Conservation (phyloP, 2,113 vertebrate genomes). For the Ptilorrhoa leucosticta region DNA sequence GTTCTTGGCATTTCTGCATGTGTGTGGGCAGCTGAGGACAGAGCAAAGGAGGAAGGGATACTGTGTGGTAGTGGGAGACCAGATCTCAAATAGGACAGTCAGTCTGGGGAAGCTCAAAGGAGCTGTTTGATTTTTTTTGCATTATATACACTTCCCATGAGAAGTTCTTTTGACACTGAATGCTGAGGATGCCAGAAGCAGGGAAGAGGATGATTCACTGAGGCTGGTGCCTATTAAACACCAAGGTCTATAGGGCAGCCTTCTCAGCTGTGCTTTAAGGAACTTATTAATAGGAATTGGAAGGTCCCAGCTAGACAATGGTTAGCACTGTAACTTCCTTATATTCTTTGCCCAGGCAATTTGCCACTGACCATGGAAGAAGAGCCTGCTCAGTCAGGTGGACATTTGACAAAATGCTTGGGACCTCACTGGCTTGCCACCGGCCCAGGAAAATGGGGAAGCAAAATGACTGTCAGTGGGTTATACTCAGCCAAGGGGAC, state of each 20-base stretch:
- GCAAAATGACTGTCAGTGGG: neutral
- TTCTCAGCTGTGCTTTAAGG: neutral
- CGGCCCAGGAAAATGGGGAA: neutral
- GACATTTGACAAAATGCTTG: neutral
- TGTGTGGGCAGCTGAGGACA: neutral
- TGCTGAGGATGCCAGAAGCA: neutral
- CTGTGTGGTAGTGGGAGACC: neutral
- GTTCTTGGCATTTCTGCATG: neutral
- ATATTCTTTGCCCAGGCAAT: neutral
- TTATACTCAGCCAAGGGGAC: neutral
- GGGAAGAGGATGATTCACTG: neutral
- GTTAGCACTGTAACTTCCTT: neutral
- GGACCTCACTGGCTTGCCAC: neutral
- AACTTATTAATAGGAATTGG: neutral
- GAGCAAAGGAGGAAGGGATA: neutral
- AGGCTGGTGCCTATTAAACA: neutral
- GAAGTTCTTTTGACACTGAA: neutral
- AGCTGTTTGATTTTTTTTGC: neutral
- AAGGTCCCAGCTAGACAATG: neutral
- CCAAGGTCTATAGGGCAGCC: neutral
- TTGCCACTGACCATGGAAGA: neutral
- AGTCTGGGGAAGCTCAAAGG: neutral
- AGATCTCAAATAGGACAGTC: neutral
- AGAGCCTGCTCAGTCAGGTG: neutral
- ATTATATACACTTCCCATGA: neutral